Percentiles rank a stretch among this genome's conserved stretches.
phyloP scores from a whole-genome alignment of 2,888 invertebrate species.

The Sisyra nigra region DNA sequence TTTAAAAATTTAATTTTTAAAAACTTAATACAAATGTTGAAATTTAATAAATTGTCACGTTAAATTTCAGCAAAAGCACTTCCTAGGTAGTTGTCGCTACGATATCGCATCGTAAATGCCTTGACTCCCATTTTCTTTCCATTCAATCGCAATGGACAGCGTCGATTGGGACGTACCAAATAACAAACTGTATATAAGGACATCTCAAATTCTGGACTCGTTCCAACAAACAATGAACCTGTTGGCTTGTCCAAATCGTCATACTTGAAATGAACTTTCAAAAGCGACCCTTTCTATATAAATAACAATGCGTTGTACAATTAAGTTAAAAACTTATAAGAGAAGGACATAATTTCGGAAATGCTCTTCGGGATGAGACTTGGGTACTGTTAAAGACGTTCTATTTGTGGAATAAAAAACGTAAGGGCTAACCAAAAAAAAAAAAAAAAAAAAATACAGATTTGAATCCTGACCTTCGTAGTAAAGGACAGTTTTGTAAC shows the following conservation, averaged over 20 bases:
- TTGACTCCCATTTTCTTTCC: slow-evolving; percentile 55
- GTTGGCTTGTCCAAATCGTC: slow-evolving; percentile 60
- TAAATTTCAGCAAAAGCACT: slow-evolving; percentile 70
- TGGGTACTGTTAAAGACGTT: too few species aligned
- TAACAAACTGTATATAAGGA: slow-evolving; percentile 82
- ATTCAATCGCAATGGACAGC: slow-evolving; percentile 57
- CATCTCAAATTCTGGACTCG: slow-evolving; percentile 83
- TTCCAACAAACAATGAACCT: slow-evolving; percentile 63
- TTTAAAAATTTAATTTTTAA: too few species aligned
- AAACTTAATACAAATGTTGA: too few species aligned
- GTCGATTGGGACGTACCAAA: slow-evolving; percentile 51
- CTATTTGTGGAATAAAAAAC: too few species aligned
- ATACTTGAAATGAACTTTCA: slow-evolving; percentile 57
- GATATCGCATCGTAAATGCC: slow-evolving; percentile 56
- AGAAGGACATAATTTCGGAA: too few species aligned
- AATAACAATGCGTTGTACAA: too few species aligned
- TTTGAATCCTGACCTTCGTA: too few species aligned
- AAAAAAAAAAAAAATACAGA: neutral
- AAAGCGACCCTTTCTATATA: slow-evolving; percentile 58
- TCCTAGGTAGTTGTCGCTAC: slow-evolving; percentile 64
- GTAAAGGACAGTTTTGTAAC: too few species aligned
- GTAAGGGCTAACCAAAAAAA: neutral
- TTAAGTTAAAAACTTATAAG: too few species aligned
- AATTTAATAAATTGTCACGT: neutral
- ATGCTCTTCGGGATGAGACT: too few species aligned